A percentile compares a stretch with the other conserved stretches of the same genome.
Evolutionary conservation across 2,797 vertebrate species (phyloP).

Genomic region (Trichosurus vulpecula): DNA sequence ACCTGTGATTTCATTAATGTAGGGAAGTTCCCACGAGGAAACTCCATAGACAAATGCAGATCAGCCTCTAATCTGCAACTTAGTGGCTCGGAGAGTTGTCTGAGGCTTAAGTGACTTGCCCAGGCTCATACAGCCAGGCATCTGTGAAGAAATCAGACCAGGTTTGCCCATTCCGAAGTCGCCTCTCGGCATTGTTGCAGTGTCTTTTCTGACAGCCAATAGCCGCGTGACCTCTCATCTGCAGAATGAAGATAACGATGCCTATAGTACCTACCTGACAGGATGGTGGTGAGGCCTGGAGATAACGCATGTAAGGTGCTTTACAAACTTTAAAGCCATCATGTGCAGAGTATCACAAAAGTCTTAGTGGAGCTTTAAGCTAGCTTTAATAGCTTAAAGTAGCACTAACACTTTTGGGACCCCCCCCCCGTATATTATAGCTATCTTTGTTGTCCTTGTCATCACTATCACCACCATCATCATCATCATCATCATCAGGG

Average conservation of each 20-base stretch:
- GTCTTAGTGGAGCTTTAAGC: not conserved
- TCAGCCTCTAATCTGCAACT: not conserved
- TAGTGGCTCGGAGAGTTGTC: not conserved
- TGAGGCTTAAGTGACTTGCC: not conserved
- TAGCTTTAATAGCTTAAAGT: not conserved
- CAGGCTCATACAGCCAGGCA: no score
- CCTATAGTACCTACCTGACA: not conserved
- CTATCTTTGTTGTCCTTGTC: not conserved
- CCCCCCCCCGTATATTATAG: not conserved
- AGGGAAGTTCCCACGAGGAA: not conserved
- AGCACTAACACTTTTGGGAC: not conserved
- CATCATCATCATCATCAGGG: not conserved
- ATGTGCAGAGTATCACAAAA: not conserved
- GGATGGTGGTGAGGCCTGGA: not conserved
- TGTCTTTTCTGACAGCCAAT: not conserved
- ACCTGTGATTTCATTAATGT: not conserved
- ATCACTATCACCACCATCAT: not conserved
- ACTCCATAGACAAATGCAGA: not conserved
- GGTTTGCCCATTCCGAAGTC: no score
- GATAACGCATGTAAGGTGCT: not conserved
- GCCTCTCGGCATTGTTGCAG: not conserved
- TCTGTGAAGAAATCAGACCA: no score
- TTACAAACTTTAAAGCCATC: not conserved
- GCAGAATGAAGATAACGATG: not conserved
- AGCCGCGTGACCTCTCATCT: not conserved